Evolutionary conservation across 2,888 invertebrate genomes (phyloP).

Genomic region (Celastrina argiolus): DNA sequence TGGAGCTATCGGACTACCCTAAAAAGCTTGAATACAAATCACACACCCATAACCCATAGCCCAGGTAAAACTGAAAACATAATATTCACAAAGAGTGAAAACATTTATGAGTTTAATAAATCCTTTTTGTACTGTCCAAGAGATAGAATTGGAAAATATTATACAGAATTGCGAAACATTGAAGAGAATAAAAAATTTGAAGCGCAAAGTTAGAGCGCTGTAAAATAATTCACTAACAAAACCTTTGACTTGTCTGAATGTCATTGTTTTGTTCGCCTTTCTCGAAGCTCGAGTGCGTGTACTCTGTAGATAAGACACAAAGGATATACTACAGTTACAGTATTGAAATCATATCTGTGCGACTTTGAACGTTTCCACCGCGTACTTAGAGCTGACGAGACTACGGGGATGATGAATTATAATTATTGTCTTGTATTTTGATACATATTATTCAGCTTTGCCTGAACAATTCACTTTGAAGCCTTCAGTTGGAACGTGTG

Average conservation of each 20-base stretch:
- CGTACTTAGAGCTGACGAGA: background rate
- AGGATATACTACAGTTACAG: constrained; percentile 24
- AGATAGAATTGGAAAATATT: background rate
- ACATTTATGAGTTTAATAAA: background rate
- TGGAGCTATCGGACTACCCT: no score
- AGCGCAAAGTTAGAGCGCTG: constrained; percentile 24
- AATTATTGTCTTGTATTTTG: constrained; percentile 1
- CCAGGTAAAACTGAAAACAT: no score
- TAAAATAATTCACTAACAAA: constrained; percentile 26
- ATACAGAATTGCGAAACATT: background rate
- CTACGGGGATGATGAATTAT: background rate
- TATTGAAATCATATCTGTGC: constrained; percentile 21
- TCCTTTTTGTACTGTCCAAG: background rate
- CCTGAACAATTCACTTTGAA: constrained; percentile 10
- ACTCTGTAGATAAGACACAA: constrained; percentile 27
- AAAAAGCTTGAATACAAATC: no score
- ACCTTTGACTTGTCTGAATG: constrained; percentile 34
- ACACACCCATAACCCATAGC: no score
- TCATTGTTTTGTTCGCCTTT: constrained; percentile 29
- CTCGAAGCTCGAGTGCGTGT: constrained; percentile 27
- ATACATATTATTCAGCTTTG: background rate
- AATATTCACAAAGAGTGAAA: background rate
- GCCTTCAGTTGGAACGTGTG: constrained; percentile 1
- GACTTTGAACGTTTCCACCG: constrained; percentile 15
- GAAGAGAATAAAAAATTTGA: background rate